Percentiles rank a stretch among this genome's conserved stretches.
Evolutionary conservation across 1,140 invertebrate genomes (phyloP).

Genomic region (Caenorhabditis latens): DNA sequence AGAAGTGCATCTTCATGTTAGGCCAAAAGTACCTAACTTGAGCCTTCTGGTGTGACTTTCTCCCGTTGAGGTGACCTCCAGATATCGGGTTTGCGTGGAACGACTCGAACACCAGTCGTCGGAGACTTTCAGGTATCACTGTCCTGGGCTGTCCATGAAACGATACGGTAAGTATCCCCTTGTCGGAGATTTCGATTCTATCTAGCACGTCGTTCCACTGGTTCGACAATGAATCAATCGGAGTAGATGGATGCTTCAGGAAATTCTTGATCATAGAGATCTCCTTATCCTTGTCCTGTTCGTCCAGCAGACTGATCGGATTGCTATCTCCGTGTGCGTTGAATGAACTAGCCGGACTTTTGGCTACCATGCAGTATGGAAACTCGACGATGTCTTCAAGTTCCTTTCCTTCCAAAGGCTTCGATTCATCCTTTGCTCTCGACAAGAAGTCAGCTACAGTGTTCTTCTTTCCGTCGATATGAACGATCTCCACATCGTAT

Average conservation of each 20-base stretch:
- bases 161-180: neutral
- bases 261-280: neutral
- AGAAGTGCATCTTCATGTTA: constrained; percentile 11
- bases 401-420: neutral
- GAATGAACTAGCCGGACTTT: neutral
- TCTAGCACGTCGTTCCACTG: neutral
- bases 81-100: neutral
- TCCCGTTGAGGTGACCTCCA: neutral
- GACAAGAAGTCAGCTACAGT: constrained; percentile 45
- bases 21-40: constrained; percentile 32
- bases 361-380: neutral
- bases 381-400: constrained; percentile 13
- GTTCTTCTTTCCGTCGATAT: constrained; percentile 55
- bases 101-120: neutral
- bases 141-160: neutral
- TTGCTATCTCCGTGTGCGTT: neutral
- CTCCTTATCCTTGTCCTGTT: neutral
- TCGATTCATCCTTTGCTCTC: neutral
- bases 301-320: neutral
- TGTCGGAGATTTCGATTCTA: neutral
- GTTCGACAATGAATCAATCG: neutral
- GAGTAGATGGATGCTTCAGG: neutral
- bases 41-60: neutral
- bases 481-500: neutral
- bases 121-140: neutral